These are phyloP conservation scores for Leptodactylus fallax DNA, from an alignment of 2,797 vertebrate genomes.

Conservation along the genomic window DNA sequence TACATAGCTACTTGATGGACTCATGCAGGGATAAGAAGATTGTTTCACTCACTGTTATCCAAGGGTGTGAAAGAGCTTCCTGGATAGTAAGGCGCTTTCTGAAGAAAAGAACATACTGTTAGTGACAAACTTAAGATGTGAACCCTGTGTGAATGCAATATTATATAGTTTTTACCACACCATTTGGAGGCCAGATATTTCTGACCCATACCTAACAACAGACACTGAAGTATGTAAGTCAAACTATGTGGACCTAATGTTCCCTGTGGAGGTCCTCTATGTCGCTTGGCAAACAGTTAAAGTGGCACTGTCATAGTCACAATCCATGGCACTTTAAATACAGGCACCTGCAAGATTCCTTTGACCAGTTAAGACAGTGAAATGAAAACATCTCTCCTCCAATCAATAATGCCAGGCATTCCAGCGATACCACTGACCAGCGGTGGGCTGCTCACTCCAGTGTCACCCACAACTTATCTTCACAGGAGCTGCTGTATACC, in stretches of 20 bases:
- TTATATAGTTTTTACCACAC: background rate
- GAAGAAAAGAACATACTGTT: slow-evolving; percentile 60
- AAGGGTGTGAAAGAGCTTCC: slow-evolving; percentile 89
- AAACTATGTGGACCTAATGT: background rate
- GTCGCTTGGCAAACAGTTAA: background rate
- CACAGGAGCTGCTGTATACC: no score
- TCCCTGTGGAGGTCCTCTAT: background rate
- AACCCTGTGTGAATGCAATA: no score
- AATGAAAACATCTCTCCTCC: no score
- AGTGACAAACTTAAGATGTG: background rate
- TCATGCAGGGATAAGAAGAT: slow-evolving; percentile 61
- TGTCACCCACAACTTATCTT: no score
- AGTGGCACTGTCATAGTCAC: no score
- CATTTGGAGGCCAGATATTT: no score
- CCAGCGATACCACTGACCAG: no score
- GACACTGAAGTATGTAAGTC: no score
- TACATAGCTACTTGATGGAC: slow-evolving; percentile 4
- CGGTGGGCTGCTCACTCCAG: no score
- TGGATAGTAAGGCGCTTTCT: slow-evolving; percentile 93
- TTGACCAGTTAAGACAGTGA: no score
- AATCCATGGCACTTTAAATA: background rate
- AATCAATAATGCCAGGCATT: no score
- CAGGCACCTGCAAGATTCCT: background rate
- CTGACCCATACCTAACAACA: no score
- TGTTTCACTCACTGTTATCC: slow-evolving; percentile 88